phyloP scores from a whole-genome alignment of 1,140 invertebrate genomes.

The Drosophila sp. region DNA sequence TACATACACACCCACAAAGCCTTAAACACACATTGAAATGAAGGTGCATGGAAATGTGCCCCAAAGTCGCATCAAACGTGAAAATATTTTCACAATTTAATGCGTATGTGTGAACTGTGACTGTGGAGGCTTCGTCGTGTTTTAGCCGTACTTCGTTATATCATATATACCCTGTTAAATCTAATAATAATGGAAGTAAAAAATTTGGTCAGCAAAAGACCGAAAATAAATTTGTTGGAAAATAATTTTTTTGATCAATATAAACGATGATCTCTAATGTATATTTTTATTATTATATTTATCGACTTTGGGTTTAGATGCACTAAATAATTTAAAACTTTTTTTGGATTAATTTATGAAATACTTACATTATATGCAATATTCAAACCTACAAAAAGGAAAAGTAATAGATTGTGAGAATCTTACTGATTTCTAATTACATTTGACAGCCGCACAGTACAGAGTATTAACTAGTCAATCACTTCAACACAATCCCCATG shows the following conservation, averaged over 20 bases:
- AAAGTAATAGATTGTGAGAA: too few species aligned
- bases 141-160: background rate
- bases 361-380: too few species aligned
- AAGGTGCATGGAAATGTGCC: constrained; percentile 46
- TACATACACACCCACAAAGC: constrained; percentile 42
- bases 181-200: background rate
- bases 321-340: too few species aligned
- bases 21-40: constrained; percentile 51
- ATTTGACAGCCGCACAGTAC: background rate
- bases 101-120: constrained; percentile 16
- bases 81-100: constrained; percentile 64
- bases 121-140: constrained; percentile 4
- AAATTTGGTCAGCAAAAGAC: too few species aligned
- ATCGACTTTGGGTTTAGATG: too few species aligned
- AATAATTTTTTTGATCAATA: too few species aligned
- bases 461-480: constrained; percentile 3
- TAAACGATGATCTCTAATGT: too few species aligned
- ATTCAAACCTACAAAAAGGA: too few species aligned
- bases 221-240: too few species aligned
- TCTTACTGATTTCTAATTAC: background rate
- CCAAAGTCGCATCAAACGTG: constrained; percentile 53
- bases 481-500: background rate
- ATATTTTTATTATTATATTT: too few species aligned
- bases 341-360: too few species aligned
- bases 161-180: constrained; percentile 3